Evolutionary conservation across 2,888 invertebrate species (phyloP), one percentile per base, ranked within the genome.

Genomic region (Hipparchia sbordonii): DNA sequence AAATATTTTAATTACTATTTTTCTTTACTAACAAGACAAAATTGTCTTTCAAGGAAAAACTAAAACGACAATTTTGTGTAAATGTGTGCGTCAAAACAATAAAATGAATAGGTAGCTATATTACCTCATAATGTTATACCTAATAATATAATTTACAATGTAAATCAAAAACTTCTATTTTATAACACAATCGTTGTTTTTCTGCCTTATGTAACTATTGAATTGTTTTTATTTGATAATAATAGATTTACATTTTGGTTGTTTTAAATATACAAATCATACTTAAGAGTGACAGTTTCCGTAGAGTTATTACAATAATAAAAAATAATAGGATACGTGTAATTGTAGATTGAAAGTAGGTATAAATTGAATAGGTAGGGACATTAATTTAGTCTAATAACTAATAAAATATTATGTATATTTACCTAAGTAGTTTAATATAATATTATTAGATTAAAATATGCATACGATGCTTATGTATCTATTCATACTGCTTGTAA

Each of bases 151-250:
- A 23, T 9, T 13, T 61, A 61, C 46, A 46, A 62, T 62, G n/a
- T 62, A 62, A 62, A 46, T 62, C 61, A 62, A 46, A 45, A 10
- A 63, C 48, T 63, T 48, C 9, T 23, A 63, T 63, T 63, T 63
- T 10, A 33, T 51, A 63, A 51, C 48, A 63, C 6, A 10, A 33
- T 51, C 23, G 48, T 51, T 10, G 51, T 51, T 63, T 51, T 51
- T 63, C 63, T 33, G 2, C 23, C 23, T 51, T 63, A 63, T 8
- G 23, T 23, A 63, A 51, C 10, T 51, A 51, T 51, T 63, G 23
- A 48, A 63, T 63, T 63, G 63, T 63, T 63, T 51, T 63, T 10
- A 51, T 63, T 63, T 63, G 10, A 9, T 48, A 48, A 45, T 46
- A 48, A 45, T 46, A n/a, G 61, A 62, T 13, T 62, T 13, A 8